Base-by-base conservation (phyloP, 2,888 invertebrate species). In the Leucoma salicis region DNA sequence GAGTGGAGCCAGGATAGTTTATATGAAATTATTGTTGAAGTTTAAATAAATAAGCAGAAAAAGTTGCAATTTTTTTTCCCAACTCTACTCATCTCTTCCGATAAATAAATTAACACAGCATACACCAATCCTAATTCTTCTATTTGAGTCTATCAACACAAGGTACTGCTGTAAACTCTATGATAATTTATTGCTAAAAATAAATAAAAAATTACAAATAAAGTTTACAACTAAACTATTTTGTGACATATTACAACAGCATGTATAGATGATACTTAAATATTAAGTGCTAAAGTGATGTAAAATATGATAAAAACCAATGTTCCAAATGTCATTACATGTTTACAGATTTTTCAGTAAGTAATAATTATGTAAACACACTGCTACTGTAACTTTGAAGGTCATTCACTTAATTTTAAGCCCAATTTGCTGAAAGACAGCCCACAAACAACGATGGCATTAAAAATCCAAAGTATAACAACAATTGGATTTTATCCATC, bases 401-500 rank as follows among this genome's bases (percentile, higher is more conserved):
- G 60, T 64, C 15, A 68, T 61, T 58, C 52, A 57, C 58, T 57
- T 53, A 55, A 54, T 45, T 47, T 55, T 66, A 52, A 66, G 58
- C 61, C 50, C 52, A 57, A 45, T 72, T 57, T 69, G 81, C 57
- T 59, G 68, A 63, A 72, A 76, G 79, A 82, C 76, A 69, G 81
- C 82, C 82, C 79, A 82, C 89, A 86, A 79, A 76, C 74, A 82
- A 76, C 78, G 82, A 90, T 87, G 80, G 86, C 71, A 74, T 49
- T 76, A 81, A 85, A 87, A 85, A 82, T 75, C 85, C 88, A 89
- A 84, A 83, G 83, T 70, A 66, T 61, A 46, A 63, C 55, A 77
- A 83, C 85, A 88, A 75, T 85, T 87, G 86, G 82, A 82, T 82
- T 82, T 78, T 78, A 79, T 73, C 84, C 87, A 90, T 86, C 84